These are phyloP conservation scores for Trinectes maculatus DNA, from an alignment of 2,113 vertebrate species.

Conservation along the genomic window DNA sequence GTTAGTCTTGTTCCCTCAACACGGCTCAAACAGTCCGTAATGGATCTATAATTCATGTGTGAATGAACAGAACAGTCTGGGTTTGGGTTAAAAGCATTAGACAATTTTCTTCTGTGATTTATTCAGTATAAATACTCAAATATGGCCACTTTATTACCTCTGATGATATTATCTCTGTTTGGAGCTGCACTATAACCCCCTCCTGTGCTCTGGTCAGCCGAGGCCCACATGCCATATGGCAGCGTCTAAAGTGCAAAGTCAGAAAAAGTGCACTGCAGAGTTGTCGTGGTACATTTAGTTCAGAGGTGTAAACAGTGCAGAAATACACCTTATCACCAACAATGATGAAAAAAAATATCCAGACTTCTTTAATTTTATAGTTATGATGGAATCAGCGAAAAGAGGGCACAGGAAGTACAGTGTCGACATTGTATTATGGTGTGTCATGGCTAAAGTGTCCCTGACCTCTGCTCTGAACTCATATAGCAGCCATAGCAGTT, in stretches of 20 bases:
- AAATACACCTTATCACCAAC: slow-evolving; percentile 46
- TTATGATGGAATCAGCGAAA: slow-evolving; percentile 16
- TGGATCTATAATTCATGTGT: slow-evolving; percentile 72
- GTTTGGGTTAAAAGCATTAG: slow-evolving; percentile 59
- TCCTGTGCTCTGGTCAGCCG: slow-evolving; percentile 47
- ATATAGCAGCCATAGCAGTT: not conserved
- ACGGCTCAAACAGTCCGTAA: slow-evolving; percentile 59
- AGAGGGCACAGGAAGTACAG: not conserved
- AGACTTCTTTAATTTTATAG: slow-evolving; percentile 24
- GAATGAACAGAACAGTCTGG: slow-evolving; percentile 61
- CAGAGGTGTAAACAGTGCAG: slow-evolving; percentile 41
- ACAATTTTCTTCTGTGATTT: slow-evolving; percentile 47
- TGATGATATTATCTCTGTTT: slow-evolving; percentile 21
- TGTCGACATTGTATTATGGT: not conserved
- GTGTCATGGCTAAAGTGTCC: not conserved
- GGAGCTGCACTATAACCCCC: slow-evolving; percentile 28
- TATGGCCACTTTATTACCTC: slow-evolving; percentile 56
- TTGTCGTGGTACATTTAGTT: slow-evolving; percentile 18
- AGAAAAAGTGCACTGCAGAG: slow-evolving; percentile 42
- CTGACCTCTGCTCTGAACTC: not conserved
- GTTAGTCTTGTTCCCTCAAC: slow-evolving; percentile 62
- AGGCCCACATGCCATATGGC: slow-evolving; percentile 47
- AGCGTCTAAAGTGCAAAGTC: slow-evolving; percentile 43
- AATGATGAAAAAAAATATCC: slow-evolving; percentile 36
- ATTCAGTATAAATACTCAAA: slow-evolving; percentile 59